A percentile compares a stretch with the other conserved stretches of the same genome.
phyloP scores from a whole-genome alignment of 2,888 invertebrate species.

The Sthenelais limicola region DNA sequence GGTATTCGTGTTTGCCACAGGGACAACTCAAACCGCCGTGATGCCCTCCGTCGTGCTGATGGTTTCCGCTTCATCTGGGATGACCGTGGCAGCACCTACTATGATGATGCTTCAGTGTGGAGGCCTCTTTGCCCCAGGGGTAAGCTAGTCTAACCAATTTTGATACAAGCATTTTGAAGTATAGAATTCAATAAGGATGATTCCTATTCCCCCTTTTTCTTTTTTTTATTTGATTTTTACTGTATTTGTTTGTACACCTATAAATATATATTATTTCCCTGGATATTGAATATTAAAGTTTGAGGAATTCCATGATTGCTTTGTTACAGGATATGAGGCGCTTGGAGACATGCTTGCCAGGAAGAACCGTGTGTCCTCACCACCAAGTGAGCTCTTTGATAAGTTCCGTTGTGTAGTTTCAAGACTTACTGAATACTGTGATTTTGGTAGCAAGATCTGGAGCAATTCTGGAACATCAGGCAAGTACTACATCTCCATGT shows the following conservation, averaged over 20 bases:
- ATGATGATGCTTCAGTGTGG: slow-evolving; percentile 13
- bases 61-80: slow-evolving; percentile 11
- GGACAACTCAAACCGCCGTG: not conserved
- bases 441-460: slow-evolving; percentile 8
- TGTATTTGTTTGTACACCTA: not conserved
- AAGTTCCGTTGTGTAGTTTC: not conserved
- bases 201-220: too few relatives aligned
- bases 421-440: slow-evolving; percentile 1
- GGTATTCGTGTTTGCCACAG: not conserved
- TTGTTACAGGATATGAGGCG: not conserved
- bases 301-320: not conserved
- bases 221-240: not conserved
- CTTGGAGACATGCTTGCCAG: not conserved
- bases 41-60: not conserved
- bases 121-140: slow-evolving; percentile 8
- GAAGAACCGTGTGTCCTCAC: not conserved
- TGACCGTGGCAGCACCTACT: not conserved
- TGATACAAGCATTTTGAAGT: too few relatives aligned
- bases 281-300: not conserved
- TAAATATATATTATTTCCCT: not conserved
- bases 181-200: too few relatives aligned
- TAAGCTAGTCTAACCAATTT: too few relatives aligned
- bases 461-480: slow-evolving; percentile 1
- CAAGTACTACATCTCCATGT: slow-evolving; percentile 4
- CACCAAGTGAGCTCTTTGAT: not conserved